Evolutionary conservation across 2,113 vertebrate species (phyloP), one percentile per base, ranked within the genome.

Genomic region (Tachuris rubrigastra): DNA sequence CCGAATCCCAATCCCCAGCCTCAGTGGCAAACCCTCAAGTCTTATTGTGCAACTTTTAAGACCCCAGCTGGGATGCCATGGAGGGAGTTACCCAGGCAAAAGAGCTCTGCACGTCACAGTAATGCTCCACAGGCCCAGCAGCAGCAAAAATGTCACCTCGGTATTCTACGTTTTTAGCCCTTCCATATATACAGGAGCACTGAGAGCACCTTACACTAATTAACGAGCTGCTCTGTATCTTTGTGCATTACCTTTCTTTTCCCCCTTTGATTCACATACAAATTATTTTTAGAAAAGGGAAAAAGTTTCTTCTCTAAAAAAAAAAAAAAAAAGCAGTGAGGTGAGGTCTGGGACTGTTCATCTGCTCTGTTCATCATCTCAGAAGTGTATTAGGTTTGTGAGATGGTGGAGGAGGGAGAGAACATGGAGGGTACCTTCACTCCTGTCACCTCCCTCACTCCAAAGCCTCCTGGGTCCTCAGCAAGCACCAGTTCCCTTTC

Each of bases 241-340:
- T 80, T 69, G 67, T 82, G 86, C 30, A 53, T 95, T 93, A 56
- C 53, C 62, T 84, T 90, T 71, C 91, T 89, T 96, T 96, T 92
- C 50, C 93, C 86, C 28, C 53, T 95, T 95, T 94, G 92, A 92
- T 82, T 94, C 86, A 46, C 37, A 56, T 19, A 68, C 59, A 89
- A 78, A 74, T 84, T 96, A 96, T 97, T 96, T 96, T 96, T 96
- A 96, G 95, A 90, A 94, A 87, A 93, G 7, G 30, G 25, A 66
- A 71, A 90, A 72, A 12, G 31, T 23, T 79, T 65, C 50, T 15
- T 52, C 50, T 52, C 28, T 3, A 20, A 33, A 56, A 19, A 25
- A 30, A 55, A 55, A 19, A 39, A 14, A 44, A 56, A 50, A 50
- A 60, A 63, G 41, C 55, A 53, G 52, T 22, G 66, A 95, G 52